Base-by-base conservation (phyloP, 2,797 vertebrate species). In the Gymnodraco acuticeps region DNA sequence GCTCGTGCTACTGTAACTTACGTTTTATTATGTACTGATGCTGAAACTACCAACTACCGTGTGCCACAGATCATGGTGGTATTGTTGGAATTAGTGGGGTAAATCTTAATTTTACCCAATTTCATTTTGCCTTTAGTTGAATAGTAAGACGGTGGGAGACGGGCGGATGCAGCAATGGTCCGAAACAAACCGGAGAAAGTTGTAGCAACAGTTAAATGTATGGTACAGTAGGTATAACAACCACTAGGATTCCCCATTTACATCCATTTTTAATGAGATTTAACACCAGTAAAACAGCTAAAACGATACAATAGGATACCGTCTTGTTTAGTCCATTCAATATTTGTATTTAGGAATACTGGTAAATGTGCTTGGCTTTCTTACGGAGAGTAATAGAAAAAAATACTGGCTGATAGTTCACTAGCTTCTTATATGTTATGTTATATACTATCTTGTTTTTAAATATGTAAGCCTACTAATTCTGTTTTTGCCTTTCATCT, bases 11-110 rank as follows among this genome's bases (percentile, higher is more conserved):
- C 71, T 56, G 65, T 58, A 71, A 66, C 43, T 58, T 23, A 31
- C 43, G 31, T 50, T 54, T 63, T 33, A 47, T 59, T 53, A 64
- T 50, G 33, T 27, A 60, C 15, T 46, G 50, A 80, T 69, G 52
- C 43, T 27, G 51, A 42, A 33, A 20, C 42, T 33, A 15, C 51
- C 11, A 58, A 61, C 33, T 38, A 38, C 33, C 33, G 8, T 1
- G 33, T 38, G 33, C 33, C 33, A 38, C 33, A 38, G 33, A 38
- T 9, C 8, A 9, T 2, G 8, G 33, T 17, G 10, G 48, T 41
- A 50, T 38, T 23, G 43, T 61, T 52, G 48, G n/a, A 65, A 38
- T 51, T 61, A 47, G n/a, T 31, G 8, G 38, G n/a, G 23, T 23
- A 27, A 27, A 55, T 3, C 41, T 52, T 20, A 5, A 33, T 56